Evolutionary conservation across 2,888 invertebrate species (phyloP).

Genomic region (Pemphredon lugubris): DNA sequence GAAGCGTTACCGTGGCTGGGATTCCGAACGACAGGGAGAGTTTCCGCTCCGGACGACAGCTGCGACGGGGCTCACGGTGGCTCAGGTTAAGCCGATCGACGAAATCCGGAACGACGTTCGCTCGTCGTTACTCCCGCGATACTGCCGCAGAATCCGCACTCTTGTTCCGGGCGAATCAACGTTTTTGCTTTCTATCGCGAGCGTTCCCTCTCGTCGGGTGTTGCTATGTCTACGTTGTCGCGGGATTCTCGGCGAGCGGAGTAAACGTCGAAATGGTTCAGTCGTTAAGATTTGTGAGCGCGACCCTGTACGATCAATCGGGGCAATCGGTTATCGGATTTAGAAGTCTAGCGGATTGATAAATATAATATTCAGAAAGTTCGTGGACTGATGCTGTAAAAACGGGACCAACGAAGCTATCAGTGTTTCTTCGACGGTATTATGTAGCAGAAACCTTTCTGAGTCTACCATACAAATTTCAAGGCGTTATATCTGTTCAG

Average conservation of each 20-base stretch:
- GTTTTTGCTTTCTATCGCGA: constrained; percentile 41
- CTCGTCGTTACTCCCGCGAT: constrained; percentile 62
- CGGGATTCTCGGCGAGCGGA: too few relatives aligned
- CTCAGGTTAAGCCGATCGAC: constrained; percentile 79
- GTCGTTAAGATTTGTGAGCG: too few relatives aligned
- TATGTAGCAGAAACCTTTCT: too few relatives aligned
- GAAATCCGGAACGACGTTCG: constrained; percentile 69
- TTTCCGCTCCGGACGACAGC: constrained; percentile 73
- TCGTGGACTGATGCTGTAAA: too few relatives aligned
- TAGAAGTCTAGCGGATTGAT: neutral
- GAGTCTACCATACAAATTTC: too few relatives aligned
- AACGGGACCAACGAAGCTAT: too few relatives aligned
- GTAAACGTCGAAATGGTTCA: too few relatives aligned
- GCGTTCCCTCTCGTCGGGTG: neutral
- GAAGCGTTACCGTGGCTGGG: constrained; percentile 56
- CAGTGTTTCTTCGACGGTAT: too few relatives aligned
- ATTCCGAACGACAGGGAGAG: constrained; percentile 59
- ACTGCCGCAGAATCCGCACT: constrained; percentile 62
- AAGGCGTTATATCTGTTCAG: too few relatives aligned
- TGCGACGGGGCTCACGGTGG: constrained; percentile 76
- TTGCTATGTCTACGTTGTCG: too few relatives aligned
- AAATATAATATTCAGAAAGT: too few relatives aligned
- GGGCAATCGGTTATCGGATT: neutral
- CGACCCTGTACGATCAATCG: neutral
- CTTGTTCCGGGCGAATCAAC: constrained; percentile 29